These are phyloP conservation scores for Meriones unguiculatus DNA, from an alignment of 2,113 vertebrate genomes.

Conservation along the genomic window DNA sequence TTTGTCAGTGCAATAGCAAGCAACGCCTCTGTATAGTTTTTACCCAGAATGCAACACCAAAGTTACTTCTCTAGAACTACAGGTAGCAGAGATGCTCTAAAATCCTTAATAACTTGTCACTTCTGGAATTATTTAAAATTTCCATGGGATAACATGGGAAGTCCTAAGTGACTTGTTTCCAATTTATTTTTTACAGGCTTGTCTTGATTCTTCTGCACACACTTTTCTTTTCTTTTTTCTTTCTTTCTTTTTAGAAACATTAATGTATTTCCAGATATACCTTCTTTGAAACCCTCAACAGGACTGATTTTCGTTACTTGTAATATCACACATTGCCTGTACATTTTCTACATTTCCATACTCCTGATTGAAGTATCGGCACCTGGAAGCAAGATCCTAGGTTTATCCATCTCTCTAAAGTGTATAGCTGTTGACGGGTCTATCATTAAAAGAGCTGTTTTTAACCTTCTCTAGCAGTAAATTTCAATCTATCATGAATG, in stretches of 20 bases:
- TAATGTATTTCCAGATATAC: not conserved
- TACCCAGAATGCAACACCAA: not conserved
- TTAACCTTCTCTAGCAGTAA: constrained; percentile 3
- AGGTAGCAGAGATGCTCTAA: not conserved
- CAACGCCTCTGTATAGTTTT: not conserved
- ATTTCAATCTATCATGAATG: constrained; percentile 11
- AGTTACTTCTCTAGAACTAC: not conserved
- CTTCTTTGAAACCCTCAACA: not conserved
- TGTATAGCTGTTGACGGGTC: not conserved
- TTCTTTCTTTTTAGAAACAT: not conserved
- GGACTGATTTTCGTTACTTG: not conserved
- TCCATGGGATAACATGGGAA: not conserved
- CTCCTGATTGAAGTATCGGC: not conserved
- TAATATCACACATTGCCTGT: not conserved
- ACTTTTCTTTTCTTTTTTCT: rapidly evolving
- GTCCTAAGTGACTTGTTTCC: constrained; percentile 16
- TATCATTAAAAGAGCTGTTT: not conserved
- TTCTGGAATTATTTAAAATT: constrained; percentile 51
- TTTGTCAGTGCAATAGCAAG: not conserved
- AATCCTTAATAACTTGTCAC: not conserved
- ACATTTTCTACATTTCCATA: not conserved
- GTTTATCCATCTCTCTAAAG: not conserved
- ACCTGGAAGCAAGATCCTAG: not conserved
- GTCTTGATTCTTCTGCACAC: not conserved
- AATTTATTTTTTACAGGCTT: not conserved